These are phyloP conservation scores for Peromyscus attwateri DNA, from an alignment of 2,797 vertebrate species.

Conservation along the genomic window DNA sequence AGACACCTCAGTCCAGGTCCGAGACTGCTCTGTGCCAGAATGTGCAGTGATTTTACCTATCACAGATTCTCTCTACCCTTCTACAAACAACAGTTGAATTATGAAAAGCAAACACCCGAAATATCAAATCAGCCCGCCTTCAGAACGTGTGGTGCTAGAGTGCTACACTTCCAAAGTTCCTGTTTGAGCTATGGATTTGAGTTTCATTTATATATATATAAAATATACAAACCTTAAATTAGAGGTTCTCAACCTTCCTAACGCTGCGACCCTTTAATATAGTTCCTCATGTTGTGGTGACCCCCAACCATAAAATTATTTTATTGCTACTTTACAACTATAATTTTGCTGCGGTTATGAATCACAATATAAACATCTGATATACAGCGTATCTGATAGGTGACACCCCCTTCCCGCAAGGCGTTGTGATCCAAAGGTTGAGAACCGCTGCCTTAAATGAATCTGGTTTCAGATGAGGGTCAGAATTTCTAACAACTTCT, in stretches of 20 bases:
- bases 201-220: neutral
- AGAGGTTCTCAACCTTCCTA: neutral
- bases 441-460: neutral
- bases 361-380: neutral
- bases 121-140: neutral
- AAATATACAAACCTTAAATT: neutral
- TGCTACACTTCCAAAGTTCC: neutral
- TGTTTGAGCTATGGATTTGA: neutral
- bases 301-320: neutral
- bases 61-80: neutral
- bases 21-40: neutral
- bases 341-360: neutral
- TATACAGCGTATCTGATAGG: too few relatives aligned
- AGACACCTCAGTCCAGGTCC: neutral
- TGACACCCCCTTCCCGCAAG: too few relatives aligned
- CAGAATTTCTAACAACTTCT: neutral
- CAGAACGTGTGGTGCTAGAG: neutral
- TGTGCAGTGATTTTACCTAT: neutral
- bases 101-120: neutral
- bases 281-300: too few relatives aligned
- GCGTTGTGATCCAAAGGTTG: neutral
- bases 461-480: neutral
- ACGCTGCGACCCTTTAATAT: neutral
- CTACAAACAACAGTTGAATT: neutral
- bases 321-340: neutral